These are phyloP conservation scores for Mormyrops attenuatus DNA, from an alignment of 2,797 vertebrate genomes.

Conservation along the genomic window DNA sequence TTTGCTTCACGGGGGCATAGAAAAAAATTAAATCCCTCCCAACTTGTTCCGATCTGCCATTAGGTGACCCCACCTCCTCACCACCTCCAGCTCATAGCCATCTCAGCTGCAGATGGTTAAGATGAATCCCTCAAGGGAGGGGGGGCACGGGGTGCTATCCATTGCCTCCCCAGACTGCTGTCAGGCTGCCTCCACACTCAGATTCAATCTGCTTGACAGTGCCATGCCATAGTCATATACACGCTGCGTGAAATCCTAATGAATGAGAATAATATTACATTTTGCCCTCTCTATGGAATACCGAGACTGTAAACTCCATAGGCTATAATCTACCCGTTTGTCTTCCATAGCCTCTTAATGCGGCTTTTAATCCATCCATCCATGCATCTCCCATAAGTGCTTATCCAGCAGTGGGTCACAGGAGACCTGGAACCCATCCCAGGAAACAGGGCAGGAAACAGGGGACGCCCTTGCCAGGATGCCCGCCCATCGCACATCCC, in stretches of 20 bases:
- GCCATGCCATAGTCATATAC: not conserved
- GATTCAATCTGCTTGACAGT: not conserved
- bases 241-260: not conserved
- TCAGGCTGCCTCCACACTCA: not conserved
- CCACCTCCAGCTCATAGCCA: not conserved
- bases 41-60: not conserved
- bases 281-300: not conserved
- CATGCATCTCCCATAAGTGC: not conserved
- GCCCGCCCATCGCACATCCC: not conserved
- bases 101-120: not conserved
- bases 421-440: conserved; percentile 23
- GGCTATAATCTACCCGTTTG: not conserved
- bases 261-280: not conserved
- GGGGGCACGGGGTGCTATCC: not conserved
- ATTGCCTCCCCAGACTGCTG: not conserved
- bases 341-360: not conserved
- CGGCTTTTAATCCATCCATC: not conserved
- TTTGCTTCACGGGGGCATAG: not conserved
- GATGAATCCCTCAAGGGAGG: not conserved
- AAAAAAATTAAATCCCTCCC: not conserved
- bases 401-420: not conserved
- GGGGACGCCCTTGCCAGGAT: not conserved
- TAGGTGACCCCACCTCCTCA: not conserved
- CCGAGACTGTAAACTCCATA: not conserved
- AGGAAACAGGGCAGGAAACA: not conserved